Base-by-base conservation (phyloP, 2,888 invertebrate genomes). In the Nysson spinosus region DNA sequence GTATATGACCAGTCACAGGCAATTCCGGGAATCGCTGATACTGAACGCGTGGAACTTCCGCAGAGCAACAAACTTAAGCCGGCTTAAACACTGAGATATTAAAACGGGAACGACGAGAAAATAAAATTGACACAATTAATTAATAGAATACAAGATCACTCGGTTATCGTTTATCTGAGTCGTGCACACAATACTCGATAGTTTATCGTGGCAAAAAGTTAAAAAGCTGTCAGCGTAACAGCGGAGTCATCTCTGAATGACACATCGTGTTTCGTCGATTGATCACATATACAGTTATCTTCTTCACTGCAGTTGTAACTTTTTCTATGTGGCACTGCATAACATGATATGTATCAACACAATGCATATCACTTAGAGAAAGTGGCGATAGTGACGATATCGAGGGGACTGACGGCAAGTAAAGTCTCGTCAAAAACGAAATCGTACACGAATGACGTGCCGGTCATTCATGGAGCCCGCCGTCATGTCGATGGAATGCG, bases 401-500 rank as follows among this genome's bases (percentile, higher is more conserved):
- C 6, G 16, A 4, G 11, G 46, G 12, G 28, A 30, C 52, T 50
- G 34, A 34, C 57, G 47, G 54, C 19, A 39, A 26, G n/a, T 19
- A 34, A 43, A 28, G 63, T 62, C 72, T 57, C 70, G 74, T 61
- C 72, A 71, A 62, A 64, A 56, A 69, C 75, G 78, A 82, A 77
- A 80, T 80, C 75, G 75, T 65, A 54, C 65, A 50, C 49, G 63
- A 82, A 77, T 84, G 84, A 84, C 83, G 83, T 78, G 75, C 79
- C 82, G 80, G 82, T 85, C 84, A 84, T 85, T 86, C 84, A 83
- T 80, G 81, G 80, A 83, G 79, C 79, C 73, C 75, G 69, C 69
- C 82, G 85, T 85, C 84, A 85, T 83, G 81, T 77, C 69, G 73
- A 64, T 79, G 81, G 85, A 85, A 86, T 84, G 83, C 80, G 76